Evolutionary conservation across 1,140 invertebrate species (phyloP).

Genomic region (Cyphomyrmex costatus): DNA sequence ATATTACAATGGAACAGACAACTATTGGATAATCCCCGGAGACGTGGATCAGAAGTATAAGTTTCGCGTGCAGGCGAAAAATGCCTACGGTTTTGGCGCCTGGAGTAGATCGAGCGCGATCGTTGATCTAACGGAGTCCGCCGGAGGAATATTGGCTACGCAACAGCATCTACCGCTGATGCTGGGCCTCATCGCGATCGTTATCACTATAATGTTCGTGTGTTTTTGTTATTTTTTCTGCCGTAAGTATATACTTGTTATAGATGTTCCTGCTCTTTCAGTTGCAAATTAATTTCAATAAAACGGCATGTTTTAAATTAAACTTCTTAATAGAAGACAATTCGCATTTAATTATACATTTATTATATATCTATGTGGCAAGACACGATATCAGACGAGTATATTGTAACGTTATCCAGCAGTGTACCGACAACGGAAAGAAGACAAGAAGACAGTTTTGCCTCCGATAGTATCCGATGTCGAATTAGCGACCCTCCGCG

Average conservation of each 20-base stretch:
- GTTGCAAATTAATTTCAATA: slow-evolving; percentile 20
- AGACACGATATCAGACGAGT: slow-evolving; percentile 19
- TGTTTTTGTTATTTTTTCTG: slow-evolving; percentile 84
- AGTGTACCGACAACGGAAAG: slow-evolving; percentile 86
- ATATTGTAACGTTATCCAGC: slow-evolving; percentile 71
- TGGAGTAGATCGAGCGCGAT: slow-evolving; percentile 90
- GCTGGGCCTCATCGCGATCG: slow-evolving; percentile 88
- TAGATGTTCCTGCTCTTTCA: neutral
- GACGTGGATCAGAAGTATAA: slow-evolving; percentile 89
- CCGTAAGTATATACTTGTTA: slow-evolving; percentile 79
- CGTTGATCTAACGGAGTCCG: slow-evolving; percentile 87
- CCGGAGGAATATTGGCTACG: slow-evolving; percentile 88
- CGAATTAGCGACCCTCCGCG: slow-evolving; percentile 95
- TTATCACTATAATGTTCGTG: slow-evolving; percentile 84
- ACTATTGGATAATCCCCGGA: slow-evolving; percentile 92
- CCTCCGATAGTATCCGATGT: slow-evolving; percentile 90
- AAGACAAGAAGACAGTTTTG: slow-evolving; percentile 88
- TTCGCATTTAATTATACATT: neutral
- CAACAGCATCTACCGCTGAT: slow-evolving; percentile 88
- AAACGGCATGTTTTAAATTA: neutral
- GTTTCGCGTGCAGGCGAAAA: slow-evolving; percentile 93
- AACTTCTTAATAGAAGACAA: slow-evolving; percentile 24
- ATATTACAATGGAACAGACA: slow-evolving; percentile 94
- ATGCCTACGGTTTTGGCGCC: slow-evolving; percentile 91
- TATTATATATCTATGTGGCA: neutral